A percentile compares a stretch with the other conserved stretches of the same genome.
Conservation (phyloP, 2,113 vertebrate species). For the Cryptomyrus ogoouensis region DNA sequence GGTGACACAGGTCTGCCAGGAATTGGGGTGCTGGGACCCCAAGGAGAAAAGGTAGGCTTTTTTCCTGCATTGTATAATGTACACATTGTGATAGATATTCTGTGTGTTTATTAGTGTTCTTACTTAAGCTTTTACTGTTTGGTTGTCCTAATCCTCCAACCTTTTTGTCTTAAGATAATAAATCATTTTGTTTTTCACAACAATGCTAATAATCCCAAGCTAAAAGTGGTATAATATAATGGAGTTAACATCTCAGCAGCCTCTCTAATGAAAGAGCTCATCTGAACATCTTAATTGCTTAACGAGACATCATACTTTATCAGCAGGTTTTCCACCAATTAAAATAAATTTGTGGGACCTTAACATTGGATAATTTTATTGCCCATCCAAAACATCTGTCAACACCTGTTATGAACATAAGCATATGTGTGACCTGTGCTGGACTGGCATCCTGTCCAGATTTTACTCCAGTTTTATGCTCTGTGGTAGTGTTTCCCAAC, state of each 20-base stretch:
- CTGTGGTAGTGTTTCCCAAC: not conserved
- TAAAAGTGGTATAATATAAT: not conserved
- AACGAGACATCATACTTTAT: not conserved
- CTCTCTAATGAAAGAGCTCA: not conserved
- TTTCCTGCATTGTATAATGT: not conserved
- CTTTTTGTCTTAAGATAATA: not conserved
- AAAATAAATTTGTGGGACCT: not conserved
- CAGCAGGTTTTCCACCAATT: not conserved
- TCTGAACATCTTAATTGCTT: not conserved
- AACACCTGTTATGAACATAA: not conserved
- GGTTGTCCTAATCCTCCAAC: not conserved
- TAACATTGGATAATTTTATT: not conserved
- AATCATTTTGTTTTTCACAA: not conserved
- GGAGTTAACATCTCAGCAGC: not conserved
- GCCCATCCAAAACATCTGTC: not conserved
- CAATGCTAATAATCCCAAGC: not conserved
- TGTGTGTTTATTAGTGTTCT: not conserved
- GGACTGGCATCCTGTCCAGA: not conserved
- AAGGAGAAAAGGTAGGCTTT: slow-evolving; percentile 75
- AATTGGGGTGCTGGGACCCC: slow-evolving; percentile 74
- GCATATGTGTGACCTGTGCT: not conserved
- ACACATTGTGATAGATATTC: not conserved
- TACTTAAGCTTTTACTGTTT: not conserved
- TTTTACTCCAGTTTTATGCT: not conserved
- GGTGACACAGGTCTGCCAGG: slow-evolving; percentile 73